phyloP scores from a whole-genome alignment of 2,888 invertebrate genomes.

The Erebia aethiops region DNA sequence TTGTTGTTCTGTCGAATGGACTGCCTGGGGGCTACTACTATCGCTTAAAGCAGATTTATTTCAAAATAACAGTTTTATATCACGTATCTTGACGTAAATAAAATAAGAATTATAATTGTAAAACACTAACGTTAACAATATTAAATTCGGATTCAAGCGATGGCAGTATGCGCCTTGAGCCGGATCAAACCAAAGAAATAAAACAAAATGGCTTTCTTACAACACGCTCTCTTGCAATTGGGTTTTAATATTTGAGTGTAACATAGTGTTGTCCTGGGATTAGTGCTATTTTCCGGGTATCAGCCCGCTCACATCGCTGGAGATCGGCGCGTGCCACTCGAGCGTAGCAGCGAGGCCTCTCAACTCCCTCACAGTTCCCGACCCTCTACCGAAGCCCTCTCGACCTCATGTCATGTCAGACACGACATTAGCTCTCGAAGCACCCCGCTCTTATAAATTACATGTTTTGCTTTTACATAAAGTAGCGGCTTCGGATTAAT shows the following conservation, averaged over 20 bases:
- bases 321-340: neutral
- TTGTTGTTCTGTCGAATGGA: no score
- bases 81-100: no score
- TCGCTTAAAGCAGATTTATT: no score
- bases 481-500: neutral
- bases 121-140: no score
- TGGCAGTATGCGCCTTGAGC: no score
- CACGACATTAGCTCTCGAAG: constrained; percentile 31
- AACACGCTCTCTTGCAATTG: neutral
- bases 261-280: neutral
- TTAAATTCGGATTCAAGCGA: no score
- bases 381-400: constrained; percentile 31
- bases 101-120: no score
- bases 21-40: no score
- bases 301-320: neutral
- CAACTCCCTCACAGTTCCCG: constrained; percentile 35
- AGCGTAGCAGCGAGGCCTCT: constrained; percentile 21
- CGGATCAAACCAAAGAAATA: no score
- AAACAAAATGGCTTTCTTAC: no score
- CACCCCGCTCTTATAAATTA: neutral
- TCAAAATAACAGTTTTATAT: no score
- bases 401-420: constrained; percentile 35
- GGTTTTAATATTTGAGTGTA: neutral
- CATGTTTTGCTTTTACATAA: neutral
- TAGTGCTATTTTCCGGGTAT: neutral